A percentile compares a stretch with the other conserved stretches of the same genome.
These are phyloP conservation scores for Chrysomela aeneicollis DNA, from an alignment of 2,888 invertebrate genomes.

Conservation along the genomic window DNA sequence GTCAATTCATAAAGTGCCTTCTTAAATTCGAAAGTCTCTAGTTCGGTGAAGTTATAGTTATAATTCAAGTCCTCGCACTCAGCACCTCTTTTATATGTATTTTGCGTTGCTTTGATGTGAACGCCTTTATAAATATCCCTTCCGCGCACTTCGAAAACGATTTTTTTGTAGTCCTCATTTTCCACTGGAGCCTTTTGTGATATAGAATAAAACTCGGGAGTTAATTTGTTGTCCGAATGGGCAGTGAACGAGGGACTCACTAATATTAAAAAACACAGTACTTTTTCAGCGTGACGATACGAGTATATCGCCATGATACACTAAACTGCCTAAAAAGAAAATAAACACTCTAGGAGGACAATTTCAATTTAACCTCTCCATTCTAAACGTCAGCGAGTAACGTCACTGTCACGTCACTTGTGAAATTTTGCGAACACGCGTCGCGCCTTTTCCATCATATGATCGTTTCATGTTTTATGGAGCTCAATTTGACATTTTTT, in stretches of 20 bases:
- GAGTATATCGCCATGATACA: constrained; percentile 59
- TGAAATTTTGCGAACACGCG: too few relatives aligned
- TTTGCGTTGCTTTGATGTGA: constrained; percentile 52
- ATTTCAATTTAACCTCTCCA: constrained; percentile 24
- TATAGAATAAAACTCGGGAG: constrained; percentile 48
- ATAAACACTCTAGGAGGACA: constrained; percentile 3
- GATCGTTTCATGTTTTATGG: too few relatives aligned
- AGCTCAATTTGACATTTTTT: too few relatives aligned
- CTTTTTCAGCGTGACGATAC: constrained; percentile 49
- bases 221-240: constrained; percentile 34
- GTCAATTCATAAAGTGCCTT: constrained; percentile 51
- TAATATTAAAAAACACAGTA: constrained; percentile 41
- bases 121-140: constrained; percentile 52
- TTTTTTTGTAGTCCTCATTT: constrained; percentile 50
- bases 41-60: constrained; percentile 50
- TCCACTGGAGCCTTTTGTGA: constrained; percentile 38
- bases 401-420: constrained; percentile 14
- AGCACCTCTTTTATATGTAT: constrained; percentile 48
- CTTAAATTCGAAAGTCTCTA: constrained; percentile 42
- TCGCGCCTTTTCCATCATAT: too few relatives aligned
- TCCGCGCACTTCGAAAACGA: constrained; percentile 56
- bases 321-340: constrained; percentile 40
- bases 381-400: constrained; percentile 22
- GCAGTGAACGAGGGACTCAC: constrained; percentile 25
- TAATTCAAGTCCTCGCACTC: constrained; percentile 49